Base-by-base conservation (phyloP, 2,797 vertebrate species). In the Odontamblyopus lacepedii region DNA sequence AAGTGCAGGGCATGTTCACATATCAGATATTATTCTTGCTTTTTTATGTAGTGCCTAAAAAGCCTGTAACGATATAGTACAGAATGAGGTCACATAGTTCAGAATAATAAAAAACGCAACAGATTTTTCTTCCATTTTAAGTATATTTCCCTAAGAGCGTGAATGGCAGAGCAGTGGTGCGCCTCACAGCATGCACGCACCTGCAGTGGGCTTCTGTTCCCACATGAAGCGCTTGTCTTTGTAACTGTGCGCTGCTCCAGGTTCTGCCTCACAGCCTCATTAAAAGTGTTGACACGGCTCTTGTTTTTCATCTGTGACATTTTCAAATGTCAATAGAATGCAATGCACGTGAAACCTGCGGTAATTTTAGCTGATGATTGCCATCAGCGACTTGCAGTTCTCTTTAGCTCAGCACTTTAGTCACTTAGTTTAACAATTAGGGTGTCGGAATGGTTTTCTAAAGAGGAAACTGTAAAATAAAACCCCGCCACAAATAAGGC, bases 251-350 rank as follows among this genome's bases (percentile, higher is more conserved):
- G 53, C 56, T 63, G 63, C 76, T 70, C 77, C n/a, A 85, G 70
- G 70, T 44, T 0, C 50, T 74, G 50, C 16, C 50, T 84, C 74
- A 13, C 63, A 48, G 53, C 35, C 78, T 85, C 72, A 83, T 86
- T 87, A 83, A 69, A 86, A 72, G 77, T 77, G 70, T 74, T 85
- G 77, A 38, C 76, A 71, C 62, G 75, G 70, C 66, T 77, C 78
- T 78, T 80, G 69, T 87, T 81, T 85, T 84, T 75, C 75, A 81
- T 85, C 75, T 69, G 72, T 89, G 89, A 87, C 86, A 90, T 91
- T 91, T 89, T 81, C 78, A 90, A 91, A 91, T 84, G 86, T 85
- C 86, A 91, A 78, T 72, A 70, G 69, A 88, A 73, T 81, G 69
- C 75, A 77, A 48, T 55, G 57, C 51, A 66, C 69, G 64, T 69